Conservation (phyloP, 35 echinoderm and acorn worm species). For the Apostichopus californicus region DNA sequence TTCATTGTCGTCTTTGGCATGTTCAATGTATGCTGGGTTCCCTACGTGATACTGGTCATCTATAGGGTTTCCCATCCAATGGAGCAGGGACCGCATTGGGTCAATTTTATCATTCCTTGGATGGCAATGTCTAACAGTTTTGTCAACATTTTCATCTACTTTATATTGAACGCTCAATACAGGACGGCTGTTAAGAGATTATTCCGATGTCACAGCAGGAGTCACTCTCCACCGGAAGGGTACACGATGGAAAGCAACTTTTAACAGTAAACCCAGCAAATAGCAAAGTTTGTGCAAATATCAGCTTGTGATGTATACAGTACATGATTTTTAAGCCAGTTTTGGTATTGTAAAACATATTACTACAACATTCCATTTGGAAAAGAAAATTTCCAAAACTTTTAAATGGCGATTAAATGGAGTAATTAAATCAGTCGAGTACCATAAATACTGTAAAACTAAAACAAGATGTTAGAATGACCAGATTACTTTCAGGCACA, state of each 20-base stretch:
- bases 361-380: too few relatives aligned
- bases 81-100: neutral
- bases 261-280: neutral
- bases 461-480: too few relatives aligned
- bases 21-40: slow-evolving; percentile 51
- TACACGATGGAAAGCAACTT: neutral
- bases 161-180: slow-evolving; percentile 8
- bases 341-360: too few relatives aligned
- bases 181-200: slow-evolving; percentile 8
- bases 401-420: too few relatives aligned
- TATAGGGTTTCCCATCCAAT: neutral
- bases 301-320: too few relatives aligned
- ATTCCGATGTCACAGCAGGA: neutral
- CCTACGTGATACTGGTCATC: slow-evolving; percentile 9
- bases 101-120: slow-evolving; percentile 48
- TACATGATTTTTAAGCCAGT: too few relatives aligned
- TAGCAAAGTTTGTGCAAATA: too few relatives aligned
- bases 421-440: too few relatives aligned
- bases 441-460: too few relatives aligned
- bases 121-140: slow-evolving; percentile 57
- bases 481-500: too few relatives aligned
- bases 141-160: slow-evolving; percentile 36
- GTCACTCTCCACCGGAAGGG: neutral
- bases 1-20: slow-evolving; percentile 22
- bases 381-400: too few relatives aligned